These are phyloP conservation scores for Megastigmus dorsalis DNA, from an alignment of 2,888 invertebrate genomes.

Conservation along the genomic window DNA sequence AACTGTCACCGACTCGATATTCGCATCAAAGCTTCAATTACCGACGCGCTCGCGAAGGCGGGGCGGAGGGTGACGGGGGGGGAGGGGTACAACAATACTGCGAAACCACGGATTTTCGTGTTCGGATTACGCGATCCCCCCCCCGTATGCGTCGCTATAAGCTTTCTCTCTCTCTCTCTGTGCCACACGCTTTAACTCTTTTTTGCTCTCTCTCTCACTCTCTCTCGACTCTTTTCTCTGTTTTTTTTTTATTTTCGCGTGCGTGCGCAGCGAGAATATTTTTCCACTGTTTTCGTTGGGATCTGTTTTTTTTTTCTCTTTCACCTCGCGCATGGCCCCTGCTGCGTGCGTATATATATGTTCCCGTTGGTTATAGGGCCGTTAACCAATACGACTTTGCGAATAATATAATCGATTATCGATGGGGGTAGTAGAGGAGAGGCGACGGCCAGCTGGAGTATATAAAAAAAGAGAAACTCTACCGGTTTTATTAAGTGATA, in stretches of 20 bases:
- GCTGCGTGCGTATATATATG: too few species aligned
- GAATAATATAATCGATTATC: conserved; percentile 39
- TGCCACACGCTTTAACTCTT: not conserved
- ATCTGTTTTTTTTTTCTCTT: not conserved
- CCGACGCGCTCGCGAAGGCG: not conserved
- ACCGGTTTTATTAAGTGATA: conserved; percentile 37
- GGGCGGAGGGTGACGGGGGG: not conserved
- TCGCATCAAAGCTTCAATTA: conserved; percentile 47
- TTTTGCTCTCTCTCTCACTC: not conserved
- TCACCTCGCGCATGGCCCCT: not conserved
- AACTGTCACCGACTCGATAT: conserved; percentile 49
- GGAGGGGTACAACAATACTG: not conserved
- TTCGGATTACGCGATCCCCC: conserved; percentile 41
- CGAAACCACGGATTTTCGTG: conserved; percentile 39
- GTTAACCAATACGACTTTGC: conserved; percentile 5
- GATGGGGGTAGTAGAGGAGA: conserved; percentile 13
- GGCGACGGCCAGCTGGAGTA: too few species aligned
- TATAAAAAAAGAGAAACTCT: too few species aligned
- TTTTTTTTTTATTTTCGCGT: not conserved
- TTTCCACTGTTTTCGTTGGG: conserved; percentile 8
- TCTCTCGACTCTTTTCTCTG: not conserved
- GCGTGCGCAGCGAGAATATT: not conserved
- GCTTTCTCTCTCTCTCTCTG: not conserved
- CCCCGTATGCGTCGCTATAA: too few species aligned
- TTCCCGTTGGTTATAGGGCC: too few species aligned